Evolutionary conservation across 2,888 invertebrate genomes (phyloP), one percentile per base, ranked within the genome.

Genomic region (Dendrolimus pini): DNA sequence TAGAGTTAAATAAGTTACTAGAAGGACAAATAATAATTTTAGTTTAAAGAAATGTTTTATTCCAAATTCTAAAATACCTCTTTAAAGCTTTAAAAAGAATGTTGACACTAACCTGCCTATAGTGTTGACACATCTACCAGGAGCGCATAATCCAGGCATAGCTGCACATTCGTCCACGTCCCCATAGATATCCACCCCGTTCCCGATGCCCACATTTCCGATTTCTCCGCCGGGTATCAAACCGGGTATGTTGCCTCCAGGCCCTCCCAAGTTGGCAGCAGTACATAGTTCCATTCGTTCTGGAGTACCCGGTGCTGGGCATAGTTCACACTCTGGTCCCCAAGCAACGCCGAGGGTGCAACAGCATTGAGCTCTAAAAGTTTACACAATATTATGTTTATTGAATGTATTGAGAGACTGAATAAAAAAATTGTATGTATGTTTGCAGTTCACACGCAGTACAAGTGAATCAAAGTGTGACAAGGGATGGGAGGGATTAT

Each of bases 151-250:
- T 57, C 93, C 94, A 0, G 95, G 94, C 78, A 96, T 94, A 53
- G 95, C 95, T 56, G 93, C 92, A 73, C 97, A 97, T 80, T 97
- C 97, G 75, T 97, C 95, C 64, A 97, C 95, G 77, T 97, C 97
- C 89, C 79, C 82, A 55, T 70, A 84, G 57, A 72, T 68, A 14
- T 77, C 70, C 7, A 74, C 61, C 0, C 65, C 69, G 30, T 30
- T 30, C n/a, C 68, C 68, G 0, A 68, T 62, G 6, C 68, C 71
- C 42, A 61, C 56, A 9, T 58, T 61, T 7, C 65, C 65, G 18
- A 53, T 53, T 0, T 55, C 57, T 7, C 55, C 42, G 18, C 63
- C 60, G 55, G 53, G 42, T 18, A 66, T 59, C 10, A 59, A 59
- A 7, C 62, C 64, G 1, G 7, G 62, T 60, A 30, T 41, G 54